phyloP scores from a whole-genome alignment of 2,113 vertebrate genomes.

The Mormyrus iriodes region DNA sequence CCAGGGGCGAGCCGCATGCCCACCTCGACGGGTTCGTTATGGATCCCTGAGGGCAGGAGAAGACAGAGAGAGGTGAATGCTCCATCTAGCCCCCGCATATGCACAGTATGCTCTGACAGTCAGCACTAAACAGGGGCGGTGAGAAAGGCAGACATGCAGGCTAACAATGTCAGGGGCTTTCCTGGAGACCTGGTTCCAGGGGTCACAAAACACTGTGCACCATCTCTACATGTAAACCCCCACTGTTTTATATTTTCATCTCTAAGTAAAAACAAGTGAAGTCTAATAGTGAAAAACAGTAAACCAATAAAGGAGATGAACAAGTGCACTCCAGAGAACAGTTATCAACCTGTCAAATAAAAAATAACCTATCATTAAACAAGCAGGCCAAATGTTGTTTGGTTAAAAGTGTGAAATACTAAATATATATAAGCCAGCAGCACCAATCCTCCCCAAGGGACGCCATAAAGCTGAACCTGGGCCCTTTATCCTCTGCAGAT shows the following conservation, averaged over 20 bases:
- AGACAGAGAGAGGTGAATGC: background rate
- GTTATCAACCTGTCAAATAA: background rate
- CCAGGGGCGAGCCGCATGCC: conserved; percentile 78
- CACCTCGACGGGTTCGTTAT: conserved; percentile 68
- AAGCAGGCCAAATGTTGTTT: background rate
- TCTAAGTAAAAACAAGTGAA: background rate
- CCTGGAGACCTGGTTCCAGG: background rate
- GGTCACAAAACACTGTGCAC: background rate
- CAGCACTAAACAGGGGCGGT: background rate
- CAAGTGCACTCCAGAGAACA: background rate
- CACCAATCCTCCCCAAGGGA: background rate
- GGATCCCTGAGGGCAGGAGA: conserved; percentile 44
- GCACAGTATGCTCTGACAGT: background rate
- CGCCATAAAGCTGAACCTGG: background rate
- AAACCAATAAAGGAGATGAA: background rate
- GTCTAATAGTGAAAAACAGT: background rate
- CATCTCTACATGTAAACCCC: background rate
- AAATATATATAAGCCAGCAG: background rate
- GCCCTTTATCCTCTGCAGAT: background rate
- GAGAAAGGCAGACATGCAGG: background rate
- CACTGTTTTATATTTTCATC: background rate
- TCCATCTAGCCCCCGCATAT: background rate
- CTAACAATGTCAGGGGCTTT: background rate
- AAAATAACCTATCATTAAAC: background rate
- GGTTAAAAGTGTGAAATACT: background rate